These are phyloP conservation scores for Peromyscus maniculatus DNA, from an alignment of 2,113 vertebrate species.

Conservation along the genomic window DNA sequence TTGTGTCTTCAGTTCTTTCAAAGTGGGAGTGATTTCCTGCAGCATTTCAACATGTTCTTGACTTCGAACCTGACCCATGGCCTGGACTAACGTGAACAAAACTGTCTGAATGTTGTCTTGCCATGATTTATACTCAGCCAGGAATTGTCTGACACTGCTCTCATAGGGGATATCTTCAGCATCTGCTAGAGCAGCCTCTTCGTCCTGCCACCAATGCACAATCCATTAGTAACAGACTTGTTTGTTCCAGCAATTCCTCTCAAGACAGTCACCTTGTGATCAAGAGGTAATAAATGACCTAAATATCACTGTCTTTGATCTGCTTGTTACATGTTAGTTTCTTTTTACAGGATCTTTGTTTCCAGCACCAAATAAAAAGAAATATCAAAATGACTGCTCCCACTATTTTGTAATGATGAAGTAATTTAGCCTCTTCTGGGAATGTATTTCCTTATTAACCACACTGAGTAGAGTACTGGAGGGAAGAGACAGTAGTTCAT, in stretches of 20 bases:
- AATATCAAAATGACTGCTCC: slow-evolving; percentile 23
- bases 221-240: slow-evolving; percentile 21
- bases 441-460: slow-evolving; percentile 43
- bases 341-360: slow-evolving; percentile 19
- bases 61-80: slow-evolving; percentile 95
- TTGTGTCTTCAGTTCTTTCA: slow-evolving; percentile 97
- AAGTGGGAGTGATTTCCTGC: slow-evolving; percentile 96
- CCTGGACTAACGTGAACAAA: slow-evolving; percentile 97
- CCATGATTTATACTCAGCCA: slow-evolving; percentile 98
- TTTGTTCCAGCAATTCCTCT: slow-evolving; percentile 3
- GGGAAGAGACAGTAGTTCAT: not conserved
- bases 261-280: not conserved
- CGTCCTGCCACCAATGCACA: slow-evolving; percentile 90
- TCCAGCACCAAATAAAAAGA: slow-evolving; percentile 47
- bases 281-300: slow-evolving; percentile 14
- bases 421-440: not conserved
- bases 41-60: slow-evolving; percentile 96
- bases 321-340: slow-evolving; percentile 16
- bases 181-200: slow-evolving; percentile 96
- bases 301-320: slow-evolving; percentile 11
- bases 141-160: slow-evolving; percentile 97
- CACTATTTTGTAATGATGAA: slow-evolving; percentile 23
- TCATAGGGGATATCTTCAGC: slow-evolving; percentile 97
- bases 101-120: slow-evolving; percentile 99
- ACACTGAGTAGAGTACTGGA: not conserved